phyloP scores from a whole-genome alignment of 2,113 vertebrate species.

The Oophaga pumilio region DNA sequence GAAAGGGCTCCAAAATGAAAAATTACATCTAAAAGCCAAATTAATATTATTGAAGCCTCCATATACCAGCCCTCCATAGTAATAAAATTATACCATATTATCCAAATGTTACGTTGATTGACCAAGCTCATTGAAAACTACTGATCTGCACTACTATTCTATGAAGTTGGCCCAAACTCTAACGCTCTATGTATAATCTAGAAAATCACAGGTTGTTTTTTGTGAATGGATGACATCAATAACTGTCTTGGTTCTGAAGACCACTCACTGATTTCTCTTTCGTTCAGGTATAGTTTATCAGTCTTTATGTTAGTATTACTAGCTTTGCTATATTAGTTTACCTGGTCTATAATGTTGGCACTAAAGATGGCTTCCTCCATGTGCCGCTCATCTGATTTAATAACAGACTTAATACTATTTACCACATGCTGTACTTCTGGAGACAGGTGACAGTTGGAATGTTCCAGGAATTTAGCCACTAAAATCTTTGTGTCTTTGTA shows the following conservation, averaged over 20 bases:
- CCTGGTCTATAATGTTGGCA: conserved; percentile 87
- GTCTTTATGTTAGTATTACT: neutral
- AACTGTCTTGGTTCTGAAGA: too few relatives aligned
- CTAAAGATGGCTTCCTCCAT: conserved; percentile 92
- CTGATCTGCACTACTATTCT: neutral
- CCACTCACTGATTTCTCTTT: too few relatives aligned
- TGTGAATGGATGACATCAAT: too few relatives aligned
- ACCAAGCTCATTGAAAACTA: neutral
- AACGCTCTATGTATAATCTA: too few relatives aligned
- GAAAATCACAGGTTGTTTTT: too few relatives aligned
- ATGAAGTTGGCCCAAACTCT: neutral
- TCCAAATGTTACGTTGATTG: neutral
- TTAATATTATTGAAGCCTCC: neutral
- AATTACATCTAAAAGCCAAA: neutral
- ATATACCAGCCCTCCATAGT: neutral
- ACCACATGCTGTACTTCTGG: conserved; percentile 89
- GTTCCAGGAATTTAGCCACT: conserved; percentile 94
- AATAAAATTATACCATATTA: neutral
- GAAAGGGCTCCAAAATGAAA: neutral
- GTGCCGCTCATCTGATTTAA: conserved; percentile 86
- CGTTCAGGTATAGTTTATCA: neutral
- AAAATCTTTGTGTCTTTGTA: conserved; percentile 91
- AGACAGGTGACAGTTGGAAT: conserved; percentile 85
- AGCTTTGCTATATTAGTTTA: conserved; percentile 58
- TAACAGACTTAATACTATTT: conserved; percentile 84